These are phyloP conservation scores for Trematomus loennbergii DNA, from an alignment of 2,113 vertebrate genomes.

Conservation along the genomic window DNA sequence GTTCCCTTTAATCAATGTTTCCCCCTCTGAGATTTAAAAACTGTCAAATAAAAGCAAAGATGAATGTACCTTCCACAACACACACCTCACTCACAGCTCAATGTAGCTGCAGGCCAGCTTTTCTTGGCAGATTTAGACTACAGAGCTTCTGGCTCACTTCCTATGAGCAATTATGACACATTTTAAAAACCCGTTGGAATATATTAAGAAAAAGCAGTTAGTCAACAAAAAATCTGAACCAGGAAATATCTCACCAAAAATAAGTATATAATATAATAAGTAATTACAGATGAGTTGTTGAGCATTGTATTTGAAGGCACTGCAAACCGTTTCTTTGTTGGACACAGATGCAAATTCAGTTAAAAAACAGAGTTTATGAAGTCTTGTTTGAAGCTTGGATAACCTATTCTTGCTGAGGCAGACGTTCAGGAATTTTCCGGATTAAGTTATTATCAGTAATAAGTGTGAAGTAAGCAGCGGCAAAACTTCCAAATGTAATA, in stretches of 20 bases:
- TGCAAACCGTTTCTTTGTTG: background rate
- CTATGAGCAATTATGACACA: background rate
- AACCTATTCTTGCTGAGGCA: background rate
- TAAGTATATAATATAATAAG: too few relatives aligned
- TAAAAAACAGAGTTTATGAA: constrained; percentile 12
- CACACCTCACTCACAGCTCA: background rate
- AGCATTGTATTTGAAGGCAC: background rate
- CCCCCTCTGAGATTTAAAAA: background rate
- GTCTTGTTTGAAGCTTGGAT: background rate
- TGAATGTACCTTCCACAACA: background rate
- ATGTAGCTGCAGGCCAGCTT: background rate
- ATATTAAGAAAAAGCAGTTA: constrained; percentile 6
- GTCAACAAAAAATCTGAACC: background rate
- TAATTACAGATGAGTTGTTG: background rate
- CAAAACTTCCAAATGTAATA: background rate
- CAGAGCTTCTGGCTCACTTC: background rate
- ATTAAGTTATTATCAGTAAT: background rate
- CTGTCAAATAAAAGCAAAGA: background rate
- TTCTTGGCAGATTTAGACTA: constrained; percentile 24
- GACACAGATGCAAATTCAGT: background rate
- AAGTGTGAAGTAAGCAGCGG: background rate
- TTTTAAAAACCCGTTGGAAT: constrained; percentile 16
- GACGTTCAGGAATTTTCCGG: background rate
- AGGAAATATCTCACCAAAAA: background rate
- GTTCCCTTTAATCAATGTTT: background rate